These are phyloP conservation scores for Bombus pyrosoma DNA, from an alignment of 1,140 invertebrate genomes.

Conservation along the genomic window DNA sequence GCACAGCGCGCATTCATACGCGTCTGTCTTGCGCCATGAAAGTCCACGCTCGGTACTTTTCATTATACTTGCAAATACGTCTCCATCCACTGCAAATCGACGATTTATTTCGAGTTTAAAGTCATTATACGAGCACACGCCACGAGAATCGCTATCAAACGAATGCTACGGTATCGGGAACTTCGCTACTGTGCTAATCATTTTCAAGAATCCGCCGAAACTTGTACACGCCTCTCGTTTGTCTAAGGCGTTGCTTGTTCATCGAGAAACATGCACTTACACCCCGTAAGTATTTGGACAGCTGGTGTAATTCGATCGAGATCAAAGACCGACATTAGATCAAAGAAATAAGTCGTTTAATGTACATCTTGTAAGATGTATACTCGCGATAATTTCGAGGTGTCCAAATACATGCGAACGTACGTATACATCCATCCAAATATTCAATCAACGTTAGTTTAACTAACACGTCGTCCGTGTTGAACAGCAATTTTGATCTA, in stretches of 20 bases:
- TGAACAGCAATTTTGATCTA: neutral
- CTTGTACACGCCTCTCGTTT: neutral
- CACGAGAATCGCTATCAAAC: constrained; percentile 33
- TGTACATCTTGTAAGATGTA: too few species aligned
- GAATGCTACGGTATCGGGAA: constrained; percentile 53
- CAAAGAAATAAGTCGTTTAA: too few species aligned
- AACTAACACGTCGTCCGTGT: neutral
- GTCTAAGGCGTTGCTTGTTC: neutral
- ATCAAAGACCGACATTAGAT: too few species aligned
- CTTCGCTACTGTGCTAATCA: constrained; percentile 59
- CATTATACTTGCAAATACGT: constrained; percentile 68
- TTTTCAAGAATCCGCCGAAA: constrained; percentile 59
- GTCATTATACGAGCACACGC: constrained; percentile 50
- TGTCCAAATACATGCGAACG: too few species aligned
- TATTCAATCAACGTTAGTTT: neutral
- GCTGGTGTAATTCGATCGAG: too few species aligned
- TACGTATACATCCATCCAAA: neutral
- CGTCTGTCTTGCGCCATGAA: constrained; percentile 25
- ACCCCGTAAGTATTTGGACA: too few species aligned
- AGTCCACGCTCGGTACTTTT: constrained; percentile 39
- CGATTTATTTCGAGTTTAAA: constrained; percentile 43
- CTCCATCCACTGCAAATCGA: constrained; percentile 26
- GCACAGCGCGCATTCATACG: neutral
- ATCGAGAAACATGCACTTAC: neutral
- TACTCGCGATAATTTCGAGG: neutral